phyloP scores from a whole-genome alignment of 2,797 vertebrate species.

The Thamnophis elegans region DNA sequence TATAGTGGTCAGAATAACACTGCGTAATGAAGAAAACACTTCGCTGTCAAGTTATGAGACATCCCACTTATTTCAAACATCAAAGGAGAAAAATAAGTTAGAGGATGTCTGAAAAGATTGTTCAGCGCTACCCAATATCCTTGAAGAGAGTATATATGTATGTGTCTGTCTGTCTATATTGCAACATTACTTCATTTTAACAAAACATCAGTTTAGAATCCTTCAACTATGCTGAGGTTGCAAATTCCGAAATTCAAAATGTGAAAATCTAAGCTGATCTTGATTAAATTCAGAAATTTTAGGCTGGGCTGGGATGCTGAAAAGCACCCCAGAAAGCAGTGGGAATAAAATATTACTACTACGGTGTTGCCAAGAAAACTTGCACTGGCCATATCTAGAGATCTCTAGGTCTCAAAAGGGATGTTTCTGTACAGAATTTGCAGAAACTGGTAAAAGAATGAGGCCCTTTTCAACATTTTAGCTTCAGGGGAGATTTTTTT shows the following conservation, averaged over 20 bases:
- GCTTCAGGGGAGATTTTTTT: neutral
- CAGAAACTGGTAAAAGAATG: neutral
- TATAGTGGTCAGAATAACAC: neutral
- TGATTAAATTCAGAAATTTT: neutral
- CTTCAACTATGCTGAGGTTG: neutral
- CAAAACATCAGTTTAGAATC: neutral
- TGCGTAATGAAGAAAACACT: neutral
- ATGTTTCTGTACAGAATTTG: neutral
- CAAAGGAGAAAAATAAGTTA: neutral
- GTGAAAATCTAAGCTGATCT: neutral
- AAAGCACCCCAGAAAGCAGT: neutral
- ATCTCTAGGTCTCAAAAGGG: neutral
- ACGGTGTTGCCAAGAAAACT: neutral
- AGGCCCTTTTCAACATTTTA: neutral
- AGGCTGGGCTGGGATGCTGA: neutral
- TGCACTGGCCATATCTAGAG: neutral
- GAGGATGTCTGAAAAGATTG: neutral
- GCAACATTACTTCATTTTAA: neutral
- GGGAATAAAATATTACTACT: neutral
- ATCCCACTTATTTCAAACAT: neutral
- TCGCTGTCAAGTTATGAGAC: neutral
- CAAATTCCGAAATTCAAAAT: neutral
- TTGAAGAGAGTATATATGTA: too few relatives aligned
- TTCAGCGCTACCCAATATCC: neutral
- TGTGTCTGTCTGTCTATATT: neutral